A percentile compares a stretch with the other conserved stretches of the same genome.
Evolutionary conservation across 1,140 invertebrate species (phyloP).

Genomic region (Drosophila oshimai): DNA sequence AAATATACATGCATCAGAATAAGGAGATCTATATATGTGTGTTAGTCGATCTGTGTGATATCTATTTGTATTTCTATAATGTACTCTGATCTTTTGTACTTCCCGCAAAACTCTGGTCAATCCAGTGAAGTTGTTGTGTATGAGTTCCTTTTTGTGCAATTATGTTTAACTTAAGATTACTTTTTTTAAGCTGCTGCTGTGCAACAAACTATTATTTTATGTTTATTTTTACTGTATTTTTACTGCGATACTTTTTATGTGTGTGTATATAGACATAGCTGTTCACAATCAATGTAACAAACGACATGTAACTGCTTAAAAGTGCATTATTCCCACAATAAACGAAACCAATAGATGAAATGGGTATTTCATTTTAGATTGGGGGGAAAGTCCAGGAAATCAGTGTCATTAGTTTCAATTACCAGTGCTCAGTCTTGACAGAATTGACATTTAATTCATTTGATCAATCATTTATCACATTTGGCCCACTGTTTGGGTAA

Average conservation of each 20-base stretch:
- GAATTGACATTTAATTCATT: conserved; percentile 1
- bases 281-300: conserved; percentile 77
- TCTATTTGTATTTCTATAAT: conserved; percentile 57
- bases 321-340: conserved; percentile 34
- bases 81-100: conserved; percentile 59
- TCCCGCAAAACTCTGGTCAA: conserved; percentile 18
- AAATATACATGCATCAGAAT: background rate
- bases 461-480: conserved; percentile 9
- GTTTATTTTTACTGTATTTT: conserved; percentile 12
- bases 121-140: conserved; percentile 11
- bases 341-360: conserved; percentile 33
- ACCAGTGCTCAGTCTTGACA: background rate
- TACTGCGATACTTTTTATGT: conserved; percentile 23
- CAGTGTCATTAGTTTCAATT: background rate
- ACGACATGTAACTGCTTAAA: conserved; percentile 68
- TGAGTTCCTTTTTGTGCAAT: conserved; percentile 45
- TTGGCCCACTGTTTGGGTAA: background rate
- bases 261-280: conserved; percentile 64
- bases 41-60: conserved; percentile 50
- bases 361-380: background rate
- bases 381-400: background rate
- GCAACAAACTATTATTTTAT: conserved; percentile 43
- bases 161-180: conserved; percentile 24
- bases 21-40: conserved; percentile 22
- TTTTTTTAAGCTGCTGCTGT: conserved; percentile 46